phyloP scores from a whole-genome alignment of 2,113 vertebrate genomes.

The Nothoprocta perdicaria region DNA sequence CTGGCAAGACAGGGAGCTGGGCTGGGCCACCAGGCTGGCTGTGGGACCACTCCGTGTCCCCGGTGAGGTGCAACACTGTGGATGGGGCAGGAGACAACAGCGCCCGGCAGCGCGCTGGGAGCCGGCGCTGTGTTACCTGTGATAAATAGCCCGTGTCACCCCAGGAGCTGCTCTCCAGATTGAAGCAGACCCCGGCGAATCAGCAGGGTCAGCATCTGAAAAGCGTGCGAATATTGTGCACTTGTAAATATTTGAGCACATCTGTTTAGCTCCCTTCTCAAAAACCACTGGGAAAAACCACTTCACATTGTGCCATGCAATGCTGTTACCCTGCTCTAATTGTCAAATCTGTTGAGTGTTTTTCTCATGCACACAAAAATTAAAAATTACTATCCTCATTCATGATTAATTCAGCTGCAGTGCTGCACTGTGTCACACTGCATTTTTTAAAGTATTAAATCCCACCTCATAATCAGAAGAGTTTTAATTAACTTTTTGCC shows the following conservation, averaged over 20 bases:
- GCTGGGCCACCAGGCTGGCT: not conserved
- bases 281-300: slow-evolving; percentile 75
- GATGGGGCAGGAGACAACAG: not conserved
- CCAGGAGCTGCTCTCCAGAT: slow-evolving; percentile 62
- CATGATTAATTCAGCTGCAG: slow-evolving; percentile 81
- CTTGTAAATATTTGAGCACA: slow-evolving; percentile 83
- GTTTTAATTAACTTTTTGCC: slow-evolving; percentile 81
- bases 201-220: slow-evolving; percentile 75
- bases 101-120: not conserved
- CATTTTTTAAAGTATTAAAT: slow-evolving; percentile 79
- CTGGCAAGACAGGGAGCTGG: not conserved
- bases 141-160: slow-evolving; percentile 53
- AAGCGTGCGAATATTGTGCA: slow-evolving; percentile 79
- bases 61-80: not conserved
- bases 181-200: slow-evolving; percentile 67
- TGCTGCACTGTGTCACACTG: slow-evolving; percentile 70
- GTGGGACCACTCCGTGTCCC: not conserved
- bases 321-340: slow-evolving; percentile 75
- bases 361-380: slow-evolving; percentile 78
- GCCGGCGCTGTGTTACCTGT: slow-evolving; percentile 49
- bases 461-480: slow-evolving; percentile 74
- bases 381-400: slow-evolving; percentile 76
- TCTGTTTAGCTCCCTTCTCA: slow-evolving; percentile 75
- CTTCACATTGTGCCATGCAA: slow-evolving; percentile 69
- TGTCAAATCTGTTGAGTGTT: slow-evolving; percentile 78